phyloP scores from a whole-genome alignment of 2,113 vertebrate species.

The Gopherus flavomarginatus region DNA sequence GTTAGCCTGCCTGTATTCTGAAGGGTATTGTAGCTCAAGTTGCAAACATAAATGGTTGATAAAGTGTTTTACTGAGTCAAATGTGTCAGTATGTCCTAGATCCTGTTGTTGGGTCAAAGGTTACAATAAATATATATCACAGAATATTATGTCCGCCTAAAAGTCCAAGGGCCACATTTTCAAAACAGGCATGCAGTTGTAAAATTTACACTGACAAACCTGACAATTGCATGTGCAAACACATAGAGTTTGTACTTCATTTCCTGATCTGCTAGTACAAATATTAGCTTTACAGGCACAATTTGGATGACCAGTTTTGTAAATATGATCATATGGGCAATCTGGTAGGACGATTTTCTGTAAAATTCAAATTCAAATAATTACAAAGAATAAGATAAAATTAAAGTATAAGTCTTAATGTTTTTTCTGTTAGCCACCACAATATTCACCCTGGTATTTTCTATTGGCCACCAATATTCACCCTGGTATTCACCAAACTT shows the following conservation, averaged over 20 bases:
- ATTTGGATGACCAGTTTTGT: background rate
- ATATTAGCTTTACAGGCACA: background rate
- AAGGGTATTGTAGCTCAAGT: background rate
- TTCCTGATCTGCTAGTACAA: background rate
- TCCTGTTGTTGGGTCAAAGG: background rate
- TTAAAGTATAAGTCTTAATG: background rate
- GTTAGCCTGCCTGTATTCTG: background rate
- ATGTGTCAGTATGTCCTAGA: background rate
- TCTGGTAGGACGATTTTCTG: background rate
- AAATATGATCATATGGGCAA: background rate
- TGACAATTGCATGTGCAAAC: background rate
- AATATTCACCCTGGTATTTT: background rate
- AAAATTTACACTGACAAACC: background rate
- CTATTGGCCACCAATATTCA: background rate
- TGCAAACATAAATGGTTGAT: background rate
- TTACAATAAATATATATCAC: background rate
- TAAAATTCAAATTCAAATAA: background rate
- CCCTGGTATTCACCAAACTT: constrained; percentile 21
- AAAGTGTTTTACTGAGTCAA: background rate
- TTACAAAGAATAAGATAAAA: background rate
- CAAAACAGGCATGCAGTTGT: background rate
- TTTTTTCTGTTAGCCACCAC: background rate
- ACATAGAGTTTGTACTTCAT: background rate
- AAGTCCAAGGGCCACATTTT: background rate
- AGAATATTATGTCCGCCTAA: background rate